Percentiles rank a stretch among this genome's conserved stretches.
Evolutionary conservation across 2,113 vertebrate genomes (phyloP).

Genomic region (Tinamus guttatus): DNA sequence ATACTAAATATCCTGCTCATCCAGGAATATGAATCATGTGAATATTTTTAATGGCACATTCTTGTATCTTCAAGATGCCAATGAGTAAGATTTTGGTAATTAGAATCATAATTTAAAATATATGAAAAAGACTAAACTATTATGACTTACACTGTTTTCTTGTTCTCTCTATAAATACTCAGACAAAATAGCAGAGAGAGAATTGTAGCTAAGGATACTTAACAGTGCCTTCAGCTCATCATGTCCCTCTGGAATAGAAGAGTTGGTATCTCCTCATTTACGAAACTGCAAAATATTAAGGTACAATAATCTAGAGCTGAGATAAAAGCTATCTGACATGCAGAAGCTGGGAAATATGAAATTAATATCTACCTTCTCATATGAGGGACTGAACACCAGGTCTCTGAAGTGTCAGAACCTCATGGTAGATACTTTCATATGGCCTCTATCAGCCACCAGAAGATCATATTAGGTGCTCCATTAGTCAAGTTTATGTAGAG

Average conservation of each 20-base stretch:
- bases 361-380: not conserved
- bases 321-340: not conserved
- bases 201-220: not conserved
- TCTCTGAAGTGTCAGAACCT: not conserved
- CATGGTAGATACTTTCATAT: not conserved
- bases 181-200: not conserved
- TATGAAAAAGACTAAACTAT: not conserved
- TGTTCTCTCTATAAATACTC: not conserved
- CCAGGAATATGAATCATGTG: not conserved
- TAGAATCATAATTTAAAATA: not conserved
- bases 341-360: not conserved
- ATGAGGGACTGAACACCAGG: not conserved
- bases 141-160: not conserved
- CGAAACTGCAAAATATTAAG: not conserved
- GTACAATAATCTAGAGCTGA: not conserved
- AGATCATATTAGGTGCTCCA: not conserved
- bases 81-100: fast-evolving
- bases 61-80: not conserved
- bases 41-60: not conserved
- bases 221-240: not conserved
- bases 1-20: not conserved
- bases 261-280: not conserved
- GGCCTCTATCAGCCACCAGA: not conserved
- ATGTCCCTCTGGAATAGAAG: not conserved
- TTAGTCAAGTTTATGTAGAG: not conserved